Evolutionary conservation across 2,113 vertebrate species (phyloP).

Genomic region (Cygnus atratus): DNA sequence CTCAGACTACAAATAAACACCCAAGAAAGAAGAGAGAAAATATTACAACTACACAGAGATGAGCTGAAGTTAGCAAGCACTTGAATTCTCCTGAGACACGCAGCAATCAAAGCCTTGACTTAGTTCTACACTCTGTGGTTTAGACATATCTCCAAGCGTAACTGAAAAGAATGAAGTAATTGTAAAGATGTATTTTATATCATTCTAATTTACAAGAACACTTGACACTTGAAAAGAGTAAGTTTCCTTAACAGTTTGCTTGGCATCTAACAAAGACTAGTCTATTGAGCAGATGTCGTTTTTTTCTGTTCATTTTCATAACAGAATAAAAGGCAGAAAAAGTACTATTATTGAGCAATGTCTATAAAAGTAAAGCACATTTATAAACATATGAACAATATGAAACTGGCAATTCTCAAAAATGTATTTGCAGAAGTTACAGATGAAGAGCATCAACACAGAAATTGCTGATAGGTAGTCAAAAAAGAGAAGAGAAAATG

Average conservation of each 20-base stretch:
- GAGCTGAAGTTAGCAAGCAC: neutral
- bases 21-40: neutral
- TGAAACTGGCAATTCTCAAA: neutral
- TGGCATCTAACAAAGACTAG: neutral
- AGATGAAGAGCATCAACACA: neutral
- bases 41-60: neutral
- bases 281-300: neutral
- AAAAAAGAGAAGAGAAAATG: neutral
- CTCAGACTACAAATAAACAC: neutral
- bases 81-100: rapidly evolving
- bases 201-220: neutral
- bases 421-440: neutral
- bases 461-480: neutral
- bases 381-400: neutral
- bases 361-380: neutral
- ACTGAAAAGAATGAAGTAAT: neutral
- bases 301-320: neutral
- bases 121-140: neutral
- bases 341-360: neutral
- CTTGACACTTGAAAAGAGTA: neutral
- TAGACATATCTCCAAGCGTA: neutral
- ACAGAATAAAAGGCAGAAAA: neutral
- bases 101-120: neutral
- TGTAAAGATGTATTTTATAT: neutral
- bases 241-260: neutral